Evolutionary conservation across 2,797 vertebrate species (phyloP).

Genomic region (Protonibea diacanthus): DNA sequence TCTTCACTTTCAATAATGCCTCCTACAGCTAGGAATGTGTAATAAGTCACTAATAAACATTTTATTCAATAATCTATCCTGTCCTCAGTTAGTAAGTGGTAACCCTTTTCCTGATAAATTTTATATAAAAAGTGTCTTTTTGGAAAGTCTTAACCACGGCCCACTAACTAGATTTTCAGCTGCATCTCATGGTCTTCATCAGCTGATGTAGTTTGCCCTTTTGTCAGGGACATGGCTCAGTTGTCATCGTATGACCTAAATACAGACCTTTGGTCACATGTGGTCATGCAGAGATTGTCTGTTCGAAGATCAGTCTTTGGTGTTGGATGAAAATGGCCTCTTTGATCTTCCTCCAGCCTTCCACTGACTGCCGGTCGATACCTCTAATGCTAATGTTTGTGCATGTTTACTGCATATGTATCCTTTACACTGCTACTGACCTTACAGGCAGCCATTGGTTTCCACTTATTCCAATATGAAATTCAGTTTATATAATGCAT

Average conservation of each 20-base stretch:
- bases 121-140: neutral
- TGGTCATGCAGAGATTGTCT: neutral
- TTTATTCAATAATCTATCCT: neutral
- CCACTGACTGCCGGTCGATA: neutral
- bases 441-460: neutral
- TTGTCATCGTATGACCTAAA: neutral
- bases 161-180: neutral
- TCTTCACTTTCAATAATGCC: neutral
- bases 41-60: neutral
- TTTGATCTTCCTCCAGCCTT: neutral
- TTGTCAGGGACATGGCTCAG: neutral
- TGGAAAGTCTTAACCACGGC: neutral
- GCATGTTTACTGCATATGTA: neutral
- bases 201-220: neutral
- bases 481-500: slow-evolving; percentile 1
- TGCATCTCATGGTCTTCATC: slow-evolving; percentile 2
- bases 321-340: neutral
- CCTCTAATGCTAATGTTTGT: neutral
- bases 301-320: neutral
- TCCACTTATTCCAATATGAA: slow-evolving; percentile 28
- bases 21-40: neutral
- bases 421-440: slow-evolving; percentile 2
- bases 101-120: neutral
- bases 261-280: neutral
- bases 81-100: neutral